phyloP scores from a whole-genome alignment of 30 jellyfish, hydroid and myxozoan species.

The Aurelia coerulea region DNA sequence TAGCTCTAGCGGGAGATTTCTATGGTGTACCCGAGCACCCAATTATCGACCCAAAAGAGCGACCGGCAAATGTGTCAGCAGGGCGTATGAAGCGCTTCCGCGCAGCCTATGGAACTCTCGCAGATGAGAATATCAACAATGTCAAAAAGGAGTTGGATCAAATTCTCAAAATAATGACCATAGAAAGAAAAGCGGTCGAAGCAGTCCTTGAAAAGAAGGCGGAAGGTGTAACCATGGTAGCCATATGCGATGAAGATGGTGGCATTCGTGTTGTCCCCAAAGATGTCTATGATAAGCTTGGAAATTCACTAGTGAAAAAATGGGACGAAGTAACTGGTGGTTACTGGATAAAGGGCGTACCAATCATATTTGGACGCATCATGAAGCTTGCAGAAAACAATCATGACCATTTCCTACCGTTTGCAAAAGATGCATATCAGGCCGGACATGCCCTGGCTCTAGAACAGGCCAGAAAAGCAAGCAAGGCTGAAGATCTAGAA shows the following conservation, averaged over 20 bases:
- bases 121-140: neutral
- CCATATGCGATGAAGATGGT: neutral
- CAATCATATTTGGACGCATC: constrained; percentile 16
- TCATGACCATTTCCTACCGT: constrained; percentile 17
- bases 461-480: constrained; percentile 24
- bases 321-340: constrained; percentile 20
- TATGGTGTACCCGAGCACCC: constrained; percentile 33
- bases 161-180: neutral
- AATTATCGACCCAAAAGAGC: neutral
- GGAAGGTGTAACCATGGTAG: neutral
- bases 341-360: constrained; percentile 10
- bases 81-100: constrained; percentile 4
- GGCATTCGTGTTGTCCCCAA: constrained; percentile 4
- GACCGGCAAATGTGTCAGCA: neutral
- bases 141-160: constrained; percentile 16
- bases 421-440: constrained; percentile 16
- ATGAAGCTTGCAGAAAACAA: constrained; percentile 25
- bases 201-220: constrained; percentile 1
- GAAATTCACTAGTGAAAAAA: neutral
- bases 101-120: constrained; percentile 26
- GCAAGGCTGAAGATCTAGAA: neutral
- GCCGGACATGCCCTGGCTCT: constrained; percentile 31
- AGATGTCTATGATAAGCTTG: constrained; percentile 26
- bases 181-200: neutral
- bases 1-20: constrained; percentile 36